A percentile compares a stretch with the other conserved stretches of the same genome.
Evolutionary conservation across 2,888 invertebrate species (phyloP).

Genomic region (Hypercompe scribonia): DNA sequence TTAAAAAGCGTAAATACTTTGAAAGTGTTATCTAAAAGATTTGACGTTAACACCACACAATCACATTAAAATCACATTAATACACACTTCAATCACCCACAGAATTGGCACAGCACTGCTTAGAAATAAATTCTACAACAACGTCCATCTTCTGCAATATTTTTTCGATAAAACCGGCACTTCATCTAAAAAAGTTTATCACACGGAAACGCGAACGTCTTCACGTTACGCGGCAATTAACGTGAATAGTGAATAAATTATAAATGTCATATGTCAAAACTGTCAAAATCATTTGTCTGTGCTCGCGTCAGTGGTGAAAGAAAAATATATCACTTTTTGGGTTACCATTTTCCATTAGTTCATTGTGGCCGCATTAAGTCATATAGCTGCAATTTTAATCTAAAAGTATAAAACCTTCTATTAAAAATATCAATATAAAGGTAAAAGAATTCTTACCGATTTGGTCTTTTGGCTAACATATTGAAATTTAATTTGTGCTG

Average conservation of each 20-base stretch:
- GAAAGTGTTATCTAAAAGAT: slow-evolving; percentile 28
- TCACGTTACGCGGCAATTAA: slow-evolving; percentile 23
- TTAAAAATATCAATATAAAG: too few relatives aligned
- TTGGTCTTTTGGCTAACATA: too few relatives aligned
- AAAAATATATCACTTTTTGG: too few relatives aligned
- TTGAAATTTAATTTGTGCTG: too few relatives aligned
- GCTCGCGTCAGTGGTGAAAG: background rate
- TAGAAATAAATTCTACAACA: slow-evolving; percentile 35
- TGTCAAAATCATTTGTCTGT: slow-evolving; percentile 10
- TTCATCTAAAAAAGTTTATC: slow-evolving; percentile 15
- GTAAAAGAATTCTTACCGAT: too few relatives aligned
- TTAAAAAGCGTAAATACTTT: slow-evolving; percentile 49
- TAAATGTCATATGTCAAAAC: slow-evolving; percentile 7
- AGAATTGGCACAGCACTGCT: slow-evolving; percentile 48
- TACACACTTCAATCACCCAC: slow-evolving; percentile 51
- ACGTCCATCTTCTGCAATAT: slow-evolving; percentile 39
- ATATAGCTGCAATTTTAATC: too few relatives aligned
- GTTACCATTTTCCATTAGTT: too few relatives aligned
- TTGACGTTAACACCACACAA: slow-evolving; percentile 42
- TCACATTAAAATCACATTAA: slow-evolving; percentile 26
- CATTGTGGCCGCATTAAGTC: too few relatives aligned
- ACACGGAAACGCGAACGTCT: slow-evolving; percentile 21
- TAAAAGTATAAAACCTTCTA: too few relatives aligned
- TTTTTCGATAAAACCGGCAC: slow-evolving; percentile 40
- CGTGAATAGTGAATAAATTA: background rate